Base-by-base conservation (phyloP, 1,140 invertebrate species). In the Spodoptera litura region DNA sequence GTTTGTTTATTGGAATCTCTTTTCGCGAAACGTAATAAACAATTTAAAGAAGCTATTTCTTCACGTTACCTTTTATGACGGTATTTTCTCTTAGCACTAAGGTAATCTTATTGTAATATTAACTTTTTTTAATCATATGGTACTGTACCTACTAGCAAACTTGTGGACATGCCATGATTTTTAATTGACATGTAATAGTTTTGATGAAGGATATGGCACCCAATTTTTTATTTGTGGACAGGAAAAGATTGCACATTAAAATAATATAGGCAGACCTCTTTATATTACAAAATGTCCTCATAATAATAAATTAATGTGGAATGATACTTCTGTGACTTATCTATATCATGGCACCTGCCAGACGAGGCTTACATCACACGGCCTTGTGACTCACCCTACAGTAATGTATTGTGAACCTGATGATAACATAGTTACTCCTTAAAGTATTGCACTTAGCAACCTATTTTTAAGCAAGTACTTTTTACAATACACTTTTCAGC, bases 381-480 rank as follows among this genome's bases (percentile, higher is more conserved):
- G 72, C 89, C 90, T 91, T 91, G 86, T 91, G 90, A 91, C 71
- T 90, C 88, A 91, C 66, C 76, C 70, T 79, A 55, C 27, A 78
- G 74, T 78, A 56, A 81, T 64, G 38, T 71, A 70, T 70, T 79
- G 31, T 58, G 31, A 25, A 66, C 38, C 38, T 76, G 64, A 71
- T 80, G 62, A 79, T 75, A 35, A 76, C n/a, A 55, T 51, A 61
- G 49, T 71, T 71, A 6, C 52, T 76, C n/a, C 49, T 68, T 74
- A 31, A 38, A 55, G 44, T 9, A 58, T 8, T 61, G 27, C 58
- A 59, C 38, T 75, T 62, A 35, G 66, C 12, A 53, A 70, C 49
- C 52, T 25, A n/a, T 49, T 66, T 64, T 66, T 49, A 11, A 51
- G 15, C 13, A 8, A 35, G n/a, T 15, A 13, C 3, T 61, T 13